Base-by-base conservation (phyloP, 1,140 invertebrate species). In the Penaeus vannamei region DNA sequence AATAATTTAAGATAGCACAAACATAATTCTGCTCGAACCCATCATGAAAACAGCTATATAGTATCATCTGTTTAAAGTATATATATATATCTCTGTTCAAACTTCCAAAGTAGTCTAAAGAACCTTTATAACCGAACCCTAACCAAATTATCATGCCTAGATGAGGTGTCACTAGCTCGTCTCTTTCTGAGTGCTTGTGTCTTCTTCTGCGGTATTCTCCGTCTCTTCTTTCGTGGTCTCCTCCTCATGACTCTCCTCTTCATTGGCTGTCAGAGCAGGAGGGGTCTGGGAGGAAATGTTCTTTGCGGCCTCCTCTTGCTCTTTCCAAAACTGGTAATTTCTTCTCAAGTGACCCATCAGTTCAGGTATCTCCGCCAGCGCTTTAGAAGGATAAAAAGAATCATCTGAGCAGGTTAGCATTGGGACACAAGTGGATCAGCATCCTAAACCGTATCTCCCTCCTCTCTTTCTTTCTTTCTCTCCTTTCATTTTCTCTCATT, bases 251-350 rank as follows among this genome's bases (percentile, higher is more conserved):
- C 32, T 36, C 5, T 85, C 60, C 60, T 84, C 64, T 5, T 60
- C 61, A 59, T 22, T 69, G 23, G 61, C 42, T 32, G 29, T 80
- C 36, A 59, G 36, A 59, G 60, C 60, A 26, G 32, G 29, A 22
- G 66, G 59, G 53, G 53, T 53, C 53, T 59, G 46, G 76, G 53
- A 80, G 59, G 72, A 10, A 32, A 53, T 32, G 42, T 29, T 23
- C 23, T 46, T 87, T 32, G 32, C 85, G 1, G 85, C 72, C 42
- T 90, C 88, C 77, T 94, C 93, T 91, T 93, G 92, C 19, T 97
- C 96, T 92, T 97, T 97, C 98, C 98, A 99, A 92, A 96, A 97
- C 80, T 96, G 94, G 93, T 98, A 98, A 93, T 99, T 99, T 91
- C 94, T 94, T 91, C 96, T 95, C 93, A 98, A 95, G 92, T 97